Evolutionary conservation across 2,113 vertebrate genomes (phyloP).

Genomic region (Pelodiscus sinensis): DNA sequence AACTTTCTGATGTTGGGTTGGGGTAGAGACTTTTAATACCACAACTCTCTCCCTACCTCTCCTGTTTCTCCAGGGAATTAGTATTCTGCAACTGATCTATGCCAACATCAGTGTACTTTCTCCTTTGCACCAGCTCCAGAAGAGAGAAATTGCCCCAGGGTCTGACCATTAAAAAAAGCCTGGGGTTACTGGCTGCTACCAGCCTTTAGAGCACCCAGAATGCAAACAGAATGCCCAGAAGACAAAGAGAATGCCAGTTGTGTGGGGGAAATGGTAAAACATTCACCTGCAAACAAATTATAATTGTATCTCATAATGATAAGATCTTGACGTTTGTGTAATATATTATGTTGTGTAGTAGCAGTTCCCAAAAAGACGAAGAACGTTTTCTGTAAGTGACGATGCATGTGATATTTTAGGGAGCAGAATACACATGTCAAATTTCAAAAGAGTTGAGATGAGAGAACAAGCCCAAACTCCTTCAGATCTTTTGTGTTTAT

Average conservation of each 20-base stretch:
- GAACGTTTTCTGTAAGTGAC: not conserved
- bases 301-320: not conserved
- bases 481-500: not conserved
- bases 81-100: not conserved
- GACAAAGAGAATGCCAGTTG: not conserved
- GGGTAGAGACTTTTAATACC: not conserved
- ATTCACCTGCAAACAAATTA: fast-evolving
- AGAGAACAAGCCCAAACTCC: not conserved
- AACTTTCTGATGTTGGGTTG: too few species aligned
- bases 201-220: too few species aligned
- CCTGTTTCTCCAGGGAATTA: too few species aligned
- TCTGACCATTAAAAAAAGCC: too few species aligned
- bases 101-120: not conserved
- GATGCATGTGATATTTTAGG: not conserved
- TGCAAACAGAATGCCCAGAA: too few species aligned
- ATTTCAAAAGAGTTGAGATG: not conserved
- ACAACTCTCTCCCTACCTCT: too few species aligned
- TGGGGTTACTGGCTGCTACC: too few species aligned
- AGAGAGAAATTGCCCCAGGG: too few species aligned
- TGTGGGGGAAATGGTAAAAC: not conserved
- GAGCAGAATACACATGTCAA: not conserved
- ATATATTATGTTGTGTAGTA: not conserved
- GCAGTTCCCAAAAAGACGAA: not conserved
- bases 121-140: not conserved
- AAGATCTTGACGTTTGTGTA: not conserved